Evolutionary conservation across 1,140 invertebrate species (phyloP), one percentile per base, ranked within the genome.

Genomic region (Drosophila setifemur): DNA sequence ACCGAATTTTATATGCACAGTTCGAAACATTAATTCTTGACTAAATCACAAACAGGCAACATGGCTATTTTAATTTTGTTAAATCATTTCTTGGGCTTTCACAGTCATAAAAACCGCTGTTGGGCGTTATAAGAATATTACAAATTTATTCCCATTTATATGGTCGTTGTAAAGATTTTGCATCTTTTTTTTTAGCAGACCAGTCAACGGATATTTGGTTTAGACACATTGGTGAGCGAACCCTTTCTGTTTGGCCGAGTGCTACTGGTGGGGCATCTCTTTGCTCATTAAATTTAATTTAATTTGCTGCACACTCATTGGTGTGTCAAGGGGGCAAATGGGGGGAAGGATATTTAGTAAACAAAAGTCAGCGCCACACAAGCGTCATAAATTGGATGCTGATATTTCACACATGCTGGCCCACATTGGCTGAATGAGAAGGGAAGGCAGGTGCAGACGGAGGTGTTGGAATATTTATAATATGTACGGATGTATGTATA

Each of bases 341-440:
- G 6, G 44, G 42, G 72, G n/a, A n/a, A n/a, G n/a, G n/a, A n/a
- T 54, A 76, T 81, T 81, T 82, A 68, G 42, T 73, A 77, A 77
- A 83, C 73, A 82, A 83, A 63, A 77, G 61, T 58, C 49, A 66
- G 70, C 48, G 69, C 48, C 79, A 63, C 79, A 78, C 69, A 86
- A 74, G 74, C 74, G 52, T 57, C 81, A 85, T 85, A 85, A 79
- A 85, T 85, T 85, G 70, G 52, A 53, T 53, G 66, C 60, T 85
- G 79, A 85, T 86, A 75, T 68, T 85, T 86, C 79, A 79, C 79
- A 85, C 79, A 85, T 85, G 79, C 71, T 83, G 69, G 44, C 53
- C 40, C 67, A 19, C 16, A 31, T 14, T 23, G 9, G 9, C 5
- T n/a, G 25, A 19, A 0, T 16, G 8, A 39, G 16, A 21, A 31